Evolutionary conservation across 2,113 vertebrate genomes (phyloP).

Genomic region (Nothobranchius furzeri): DNA sequence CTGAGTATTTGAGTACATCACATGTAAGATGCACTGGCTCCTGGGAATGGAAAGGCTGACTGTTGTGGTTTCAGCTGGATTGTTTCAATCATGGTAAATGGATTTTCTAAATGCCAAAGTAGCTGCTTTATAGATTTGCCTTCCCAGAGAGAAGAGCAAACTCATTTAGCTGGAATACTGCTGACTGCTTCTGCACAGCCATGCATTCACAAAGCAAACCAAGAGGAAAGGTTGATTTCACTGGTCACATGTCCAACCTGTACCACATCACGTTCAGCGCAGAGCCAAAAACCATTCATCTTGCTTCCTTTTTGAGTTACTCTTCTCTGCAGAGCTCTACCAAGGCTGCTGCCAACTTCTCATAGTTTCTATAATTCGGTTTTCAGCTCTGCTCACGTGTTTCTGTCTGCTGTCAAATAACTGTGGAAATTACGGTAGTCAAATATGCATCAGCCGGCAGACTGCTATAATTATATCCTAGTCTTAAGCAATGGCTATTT

Average conservation of each 20-base stretch:
- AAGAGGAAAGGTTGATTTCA: slow-evolving; percentile 40
- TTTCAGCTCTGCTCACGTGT: not conserved
- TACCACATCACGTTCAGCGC: slow-evolving; percentile 42
- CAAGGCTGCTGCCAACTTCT: slow-evolving; percentile 11
- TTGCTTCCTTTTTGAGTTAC: slow-evolving; percentile 1
- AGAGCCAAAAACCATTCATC: not conserved
- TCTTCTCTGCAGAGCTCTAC: slow-evolving; percentile 23
- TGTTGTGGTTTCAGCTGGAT: slow-evolving; percentile 74
- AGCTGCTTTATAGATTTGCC: slow-evolving; percentile 72
- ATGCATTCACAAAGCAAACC: slow-evolving; percentile 41
- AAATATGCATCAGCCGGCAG: not conserved
- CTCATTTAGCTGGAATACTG: slow-evolving; percentile 73
- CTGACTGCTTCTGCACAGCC: slow-evolving; percentile 60
- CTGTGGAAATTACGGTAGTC: not conserved
- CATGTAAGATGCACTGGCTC: slow-evolving; percentile 50
- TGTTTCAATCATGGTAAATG: slow-evolving; percentile 78
- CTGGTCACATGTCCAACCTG: slow-evolving; percentile 26
- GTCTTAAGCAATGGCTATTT: not conserved
- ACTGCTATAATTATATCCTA: not conserved
- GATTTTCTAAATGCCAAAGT: slow-evolving; percentile 78
- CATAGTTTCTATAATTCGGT: slow-evolving; percentile 19
- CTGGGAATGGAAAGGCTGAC: slow-evolving; percentile 65
- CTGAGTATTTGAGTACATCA: slow-evolving; percentile 38
- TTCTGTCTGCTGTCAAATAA: slow-evolving; percentile 7
- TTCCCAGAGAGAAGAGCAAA: slow-evolving; percentile 63